A percentile compares a stretch with the other conserved stretches of the same genome.
phyloP scores from a whole-genome alignment of 2,113 vertebrate species.

The Microtus montanus region DNA sequence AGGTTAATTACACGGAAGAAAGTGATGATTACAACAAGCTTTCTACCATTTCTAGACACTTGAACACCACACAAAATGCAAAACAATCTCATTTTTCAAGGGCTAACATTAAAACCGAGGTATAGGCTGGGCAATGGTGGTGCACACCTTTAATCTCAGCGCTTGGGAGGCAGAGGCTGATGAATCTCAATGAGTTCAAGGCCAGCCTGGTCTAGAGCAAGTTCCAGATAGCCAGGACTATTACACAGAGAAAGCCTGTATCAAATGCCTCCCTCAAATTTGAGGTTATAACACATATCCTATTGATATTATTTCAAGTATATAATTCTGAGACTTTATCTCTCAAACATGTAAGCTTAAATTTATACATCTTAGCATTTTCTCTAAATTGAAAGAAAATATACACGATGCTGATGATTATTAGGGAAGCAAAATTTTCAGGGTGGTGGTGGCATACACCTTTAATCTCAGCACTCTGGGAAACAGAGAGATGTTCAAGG shows the following conservation, averaged over 20 bases:
- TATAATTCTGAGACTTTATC: neutral
- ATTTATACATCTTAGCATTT: neutral
- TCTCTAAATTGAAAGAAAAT: conserved; percentile 34
- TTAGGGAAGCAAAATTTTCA: neutral
- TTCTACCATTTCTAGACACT: conserved; percentile 30
- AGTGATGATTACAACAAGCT: conserved; percentile 9
- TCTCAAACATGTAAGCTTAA: conserved; percentile 39
- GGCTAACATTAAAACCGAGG: neutral
- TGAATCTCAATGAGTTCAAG: no score
- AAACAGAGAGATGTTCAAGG: neutral
- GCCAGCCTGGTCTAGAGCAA: no score
- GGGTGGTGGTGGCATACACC: neutral
- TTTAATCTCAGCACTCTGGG: neutral
- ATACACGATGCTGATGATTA: neutral
- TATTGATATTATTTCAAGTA: neutral
- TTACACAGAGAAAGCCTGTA: no score
- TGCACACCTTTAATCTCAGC: no score
- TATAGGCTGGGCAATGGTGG: no score
- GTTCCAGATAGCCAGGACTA: no score
- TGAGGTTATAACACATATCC: neutral
- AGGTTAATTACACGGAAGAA: conserved; percentile 57
- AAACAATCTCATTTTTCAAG: neutral
- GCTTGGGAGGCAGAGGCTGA: no score
- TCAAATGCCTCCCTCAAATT: neutral
- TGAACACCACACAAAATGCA: neutral